phyloP scores from a whole-genome alignment of 2,888 invertebrate species.

The Meganola albula region DNA sequence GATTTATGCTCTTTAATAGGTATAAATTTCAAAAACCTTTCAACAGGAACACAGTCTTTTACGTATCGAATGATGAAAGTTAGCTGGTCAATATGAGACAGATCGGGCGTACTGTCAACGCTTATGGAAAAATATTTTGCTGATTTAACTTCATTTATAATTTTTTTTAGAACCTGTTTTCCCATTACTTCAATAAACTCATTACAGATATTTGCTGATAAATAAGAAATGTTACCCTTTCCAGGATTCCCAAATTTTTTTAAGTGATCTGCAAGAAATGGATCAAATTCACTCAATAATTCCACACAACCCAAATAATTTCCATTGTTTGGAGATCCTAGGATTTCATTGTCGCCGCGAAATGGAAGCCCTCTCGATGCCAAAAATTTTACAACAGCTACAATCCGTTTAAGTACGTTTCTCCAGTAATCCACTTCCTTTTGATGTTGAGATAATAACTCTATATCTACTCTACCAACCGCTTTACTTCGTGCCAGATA shows the following conservation, averaged over 20 bases:
- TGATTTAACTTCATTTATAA: conserved; percentile 30
- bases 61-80: conserved; percentile 35
- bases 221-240: conserved; percentile 6
- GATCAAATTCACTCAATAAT: conserved; percentile 16
- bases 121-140: conserved; percentile 12
- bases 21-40: conserved; percentile 35
- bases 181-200: conserved; percentile 36
- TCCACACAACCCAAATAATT: conserved; percentile 16
- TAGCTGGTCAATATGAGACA: conserved; percentile 34
- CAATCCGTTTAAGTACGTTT: conserved; percentile 19
- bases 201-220: conserved; percentile 29
- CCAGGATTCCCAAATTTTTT: conserved; percentile 2
- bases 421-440: conserved; percentile 22
- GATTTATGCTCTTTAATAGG: conserved; percentile 32
- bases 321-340: conserved; percentile 16
- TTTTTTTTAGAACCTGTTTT: conserved; percentile 23
- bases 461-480: conserved; percentile 14
- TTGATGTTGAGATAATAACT: conserved; percentile 6
- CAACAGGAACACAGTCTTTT: conserved; percentile 26
- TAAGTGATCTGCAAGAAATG: not conserved
- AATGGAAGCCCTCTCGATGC: conserved; percentile 22
- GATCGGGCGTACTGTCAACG: conserved; percentile 28
- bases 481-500: conserved; percentile 17
- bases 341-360: conserved; percentile 17
- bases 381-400: conserved; percentile 17